Percentiles rank a stretch among this genome's conserved stretches.
phyloP scores from a whole-genome alignment of 2,113 vertebrate species.

The Archilochus colubris region DNA sequence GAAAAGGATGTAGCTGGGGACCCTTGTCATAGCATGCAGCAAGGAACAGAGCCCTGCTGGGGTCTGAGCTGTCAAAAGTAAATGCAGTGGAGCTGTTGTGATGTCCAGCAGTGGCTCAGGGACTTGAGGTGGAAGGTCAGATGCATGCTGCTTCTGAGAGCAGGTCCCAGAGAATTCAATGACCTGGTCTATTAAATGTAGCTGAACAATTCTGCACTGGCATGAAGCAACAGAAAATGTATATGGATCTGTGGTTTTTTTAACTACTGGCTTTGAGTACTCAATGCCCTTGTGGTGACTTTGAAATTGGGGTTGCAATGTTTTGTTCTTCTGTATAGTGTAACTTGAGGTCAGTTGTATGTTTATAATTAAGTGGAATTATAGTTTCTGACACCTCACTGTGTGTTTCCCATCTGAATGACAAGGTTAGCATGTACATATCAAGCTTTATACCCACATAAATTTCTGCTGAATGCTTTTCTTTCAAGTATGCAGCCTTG shows the following conservation, averaged over 20 bases:
- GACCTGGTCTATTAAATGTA: background rate
- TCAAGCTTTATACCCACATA: background rate
- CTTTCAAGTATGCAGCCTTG: background rate
- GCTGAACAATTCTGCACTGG: background rate
- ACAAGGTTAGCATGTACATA: background rate
- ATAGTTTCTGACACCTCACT: background rate
- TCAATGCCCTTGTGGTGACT: background rate
- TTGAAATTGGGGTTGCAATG: background rate
- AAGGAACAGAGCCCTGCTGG: background rate
- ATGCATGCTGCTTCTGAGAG: background rate
- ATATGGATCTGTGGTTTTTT: background rate
- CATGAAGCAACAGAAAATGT: background rate
- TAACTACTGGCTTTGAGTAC: background rate
- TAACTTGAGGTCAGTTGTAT: background rate
- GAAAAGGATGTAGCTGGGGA: background rate
- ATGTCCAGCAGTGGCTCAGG: background rate
- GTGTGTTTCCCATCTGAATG: background rate
- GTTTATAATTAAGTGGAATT: background rate
- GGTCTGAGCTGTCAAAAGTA: background rate
- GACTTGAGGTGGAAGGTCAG: background rate
- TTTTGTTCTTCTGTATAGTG: slow-evolving; percentile 1
- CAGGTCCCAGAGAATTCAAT: background rate
- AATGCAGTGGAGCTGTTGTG: background rate
- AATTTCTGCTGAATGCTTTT: background rate
- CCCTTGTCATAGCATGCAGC: background rate